These are phyloP conservation scores for Platorchestia sp. DNA, from an alignment of 1,140 invertebrate species.

Conservation along the genomic window DNA sequence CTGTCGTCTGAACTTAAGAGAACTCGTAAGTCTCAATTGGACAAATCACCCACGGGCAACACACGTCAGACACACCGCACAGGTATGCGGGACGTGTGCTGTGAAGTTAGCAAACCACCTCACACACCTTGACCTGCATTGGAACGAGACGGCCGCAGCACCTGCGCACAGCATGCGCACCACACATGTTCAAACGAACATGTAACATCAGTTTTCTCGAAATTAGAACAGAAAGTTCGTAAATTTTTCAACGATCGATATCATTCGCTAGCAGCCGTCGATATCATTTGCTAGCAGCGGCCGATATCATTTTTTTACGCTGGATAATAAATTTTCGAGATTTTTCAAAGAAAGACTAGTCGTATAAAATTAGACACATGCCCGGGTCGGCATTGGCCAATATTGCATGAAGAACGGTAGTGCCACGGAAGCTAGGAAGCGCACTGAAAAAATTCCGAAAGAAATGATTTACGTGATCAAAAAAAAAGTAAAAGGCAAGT, in stretches of 20 bases:
- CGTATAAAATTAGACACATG: not conserved
- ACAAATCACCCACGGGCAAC: not conserved
- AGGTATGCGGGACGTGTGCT: not conserved
- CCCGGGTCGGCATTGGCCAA: not conserved
- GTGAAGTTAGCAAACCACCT: not conserved
- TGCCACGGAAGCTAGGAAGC: not conserved
- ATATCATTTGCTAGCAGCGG: too few species aligned
- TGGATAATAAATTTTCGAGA: not conserved
- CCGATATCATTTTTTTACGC: not conserved
- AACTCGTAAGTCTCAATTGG: not conserved
- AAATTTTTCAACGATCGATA: not conserved
- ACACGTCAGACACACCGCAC: not conserved
- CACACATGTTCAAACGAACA: not conserved
- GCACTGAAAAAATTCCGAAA: not conserved
- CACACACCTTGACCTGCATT: not conserved
- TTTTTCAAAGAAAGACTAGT: not conserved
- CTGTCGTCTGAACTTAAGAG: not conserved
- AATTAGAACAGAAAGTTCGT: not conserved
- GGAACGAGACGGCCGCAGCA: not conserved
- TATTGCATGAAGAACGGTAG: not conserved
- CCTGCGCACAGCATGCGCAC: not conserved
- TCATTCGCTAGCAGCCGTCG: not conserved
- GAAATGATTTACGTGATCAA: not conserved
- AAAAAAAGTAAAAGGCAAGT: not conserved
- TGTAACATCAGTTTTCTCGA: not conserved